Evolutionary conservation across 1,140 invertebrate species (phyloP), one percentile per base, ranked within the genome.

Genomic region (Orussus abietinus): DNA sequence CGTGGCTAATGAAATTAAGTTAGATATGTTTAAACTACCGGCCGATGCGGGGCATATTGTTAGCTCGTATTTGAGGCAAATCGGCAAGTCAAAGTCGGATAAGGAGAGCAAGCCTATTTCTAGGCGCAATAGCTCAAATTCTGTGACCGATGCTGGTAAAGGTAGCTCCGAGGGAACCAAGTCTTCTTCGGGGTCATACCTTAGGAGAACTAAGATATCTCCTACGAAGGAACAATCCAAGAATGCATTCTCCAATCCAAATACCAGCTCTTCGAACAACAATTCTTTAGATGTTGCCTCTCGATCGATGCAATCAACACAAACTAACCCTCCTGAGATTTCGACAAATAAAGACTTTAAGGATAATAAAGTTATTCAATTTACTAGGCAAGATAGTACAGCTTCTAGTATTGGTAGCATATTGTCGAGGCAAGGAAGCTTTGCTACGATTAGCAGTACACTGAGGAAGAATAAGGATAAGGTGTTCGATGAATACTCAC

Each of bases 151-250:
- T 15, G n/a, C 37, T 5, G 18, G 34, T 36, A 5, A 55, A 55
- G 26, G 55, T 45, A 25, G 17, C 14, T 5, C 11, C 21, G 1
- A 31, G 19, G 1, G 63, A 64, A 22, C 42, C 0, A 66, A 58
- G 34, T 34, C 54, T 4, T 48, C 57, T 3, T 12, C 42, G 2
- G 57, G 62, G 15, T 66, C 57, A 11, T 67, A 68, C 38, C 38
- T 73, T 9, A 51, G 69, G 18, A 59, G 69, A 7, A 69, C 68
- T 5, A 72, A 72, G 40, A 72, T 73, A 42, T 73, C 70, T 0
- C 69, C 70, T 1, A 70, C 68, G 6, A 70, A 73, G 18, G 70
- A 73, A 22, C 57, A 57, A 6, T 45, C 55, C 3, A 67, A 57
- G 42, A 62, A 41, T 29, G 69, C 67, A 2, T 70, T 69, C 42